Conservation (phyloP, 1,140 invertebrate species). For the Triops longicaudatus region DNA sequence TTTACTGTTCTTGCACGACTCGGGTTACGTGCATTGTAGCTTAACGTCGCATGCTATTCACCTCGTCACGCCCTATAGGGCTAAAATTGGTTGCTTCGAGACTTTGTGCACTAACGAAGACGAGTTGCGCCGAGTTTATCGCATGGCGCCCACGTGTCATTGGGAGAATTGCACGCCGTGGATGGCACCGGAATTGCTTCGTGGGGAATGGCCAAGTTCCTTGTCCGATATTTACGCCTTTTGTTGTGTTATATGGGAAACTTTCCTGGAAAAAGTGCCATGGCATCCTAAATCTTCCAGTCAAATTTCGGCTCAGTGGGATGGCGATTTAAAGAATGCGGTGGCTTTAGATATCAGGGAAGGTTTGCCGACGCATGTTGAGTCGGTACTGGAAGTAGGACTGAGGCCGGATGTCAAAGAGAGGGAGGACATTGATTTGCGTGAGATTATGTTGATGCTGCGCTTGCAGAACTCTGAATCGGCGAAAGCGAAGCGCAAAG, state of each 20-base stretch:
- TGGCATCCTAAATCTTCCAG: constrained; percentile 29
- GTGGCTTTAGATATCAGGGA: constrained; percentile 28
- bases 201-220: constrained; percentile 35
- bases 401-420: constrained; percentile 33
- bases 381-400: constrained; percentile 31
- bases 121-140: constrained; percentile 24
- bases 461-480: constrained; percentile 30
- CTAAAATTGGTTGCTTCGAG: constrained; percentile 44
- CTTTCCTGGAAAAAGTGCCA: constrained; percentile 33
- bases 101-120: constrained; percentile 37
- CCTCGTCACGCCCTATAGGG: constrained; percentile 36
- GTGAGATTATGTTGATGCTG: constrained; percentile 35
- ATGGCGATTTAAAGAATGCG: constrained; percentile 27
- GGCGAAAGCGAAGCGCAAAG: constrained; percentile 28
- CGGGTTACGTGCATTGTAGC: constrained; percentile 40
- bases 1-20: constrained; percentile 41
- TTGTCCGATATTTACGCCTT: constrained; percentile 42
- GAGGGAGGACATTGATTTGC: constrained; percentile 33
- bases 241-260: constrained; percentile 42
- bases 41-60: constrained; percentile 43
- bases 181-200: constrained; percentile 43
- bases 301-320: constrained; percentile 28
- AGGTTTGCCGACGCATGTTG: constrained; percentile 31
- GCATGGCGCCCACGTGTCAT: constrained; percentile 30
- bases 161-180: constrained; percentile 35